phyloP scores from a whole-genome alignment of 1,140 invertebrate species.

The Tetraneura akinire region DNA sequence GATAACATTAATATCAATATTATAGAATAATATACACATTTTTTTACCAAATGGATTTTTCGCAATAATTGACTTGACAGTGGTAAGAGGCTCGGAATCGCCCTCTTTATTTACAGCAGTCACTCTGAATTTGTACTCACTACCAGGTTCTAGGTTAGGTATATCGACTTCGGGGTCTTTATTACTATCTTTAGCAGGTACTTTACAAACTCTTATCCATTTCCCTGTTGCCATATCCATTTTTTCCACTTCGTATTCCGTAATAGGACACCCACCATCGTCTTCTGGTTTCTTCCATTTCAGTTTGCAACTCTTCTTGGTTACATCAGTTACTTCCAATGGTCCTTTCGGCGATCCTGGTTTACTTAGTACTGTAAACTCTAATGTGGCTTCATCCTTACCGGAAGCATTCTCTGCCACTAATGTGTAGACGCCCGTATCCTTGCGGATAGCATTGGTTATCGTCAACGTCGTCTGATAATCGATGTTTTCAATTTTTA shows the following conservation, averaged over 20 bases:
- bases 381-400: conserved; percentile 84
- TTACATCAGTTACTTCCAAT: conserved; percentile 81
- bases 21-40: not conserved
- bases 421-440: conserved; percentile 89
- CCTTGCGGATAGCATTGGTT: conserved; percentile 78
- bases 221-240: conserved; percentile 87
- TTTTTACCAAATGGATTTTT: conserved; percentile 92
- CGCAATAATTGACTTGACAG: conserved; percentile 80
- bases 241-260: conserved; percentile 93
- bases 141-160: conserved; percentile 85
- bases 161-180: conserved; percentile 79
- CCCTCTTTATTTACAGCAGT: conserved; percentile 94
- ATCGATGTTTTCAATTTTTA: conserved; percentile 86
- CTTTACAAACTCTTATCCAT: conserved; percentile 82
- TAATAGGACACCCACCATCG: conserved; percentile 91
- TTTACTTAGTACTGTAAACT: conserved; percentile 84
- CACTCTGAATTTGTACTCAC: conserved; percentile 95
- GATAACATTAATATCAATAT: not conserved
- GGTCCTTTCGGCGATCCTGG: conserved; percentile 86
- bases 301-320: conserved; percentile 82
- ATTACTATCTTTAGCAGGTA: conserved; percentile 67
- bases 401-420: conserved; percentile 88
- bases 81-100: conserved; percentile 88
- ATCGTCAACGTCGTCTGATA: conserved; percentile 89
- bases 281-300: conserved; percentile 89